These are phyloP conservation scores for Antrozous pallidus DNA, from an alignment of 2,797 vertebrate genomes.

Conservation along the genomic window DNA sequence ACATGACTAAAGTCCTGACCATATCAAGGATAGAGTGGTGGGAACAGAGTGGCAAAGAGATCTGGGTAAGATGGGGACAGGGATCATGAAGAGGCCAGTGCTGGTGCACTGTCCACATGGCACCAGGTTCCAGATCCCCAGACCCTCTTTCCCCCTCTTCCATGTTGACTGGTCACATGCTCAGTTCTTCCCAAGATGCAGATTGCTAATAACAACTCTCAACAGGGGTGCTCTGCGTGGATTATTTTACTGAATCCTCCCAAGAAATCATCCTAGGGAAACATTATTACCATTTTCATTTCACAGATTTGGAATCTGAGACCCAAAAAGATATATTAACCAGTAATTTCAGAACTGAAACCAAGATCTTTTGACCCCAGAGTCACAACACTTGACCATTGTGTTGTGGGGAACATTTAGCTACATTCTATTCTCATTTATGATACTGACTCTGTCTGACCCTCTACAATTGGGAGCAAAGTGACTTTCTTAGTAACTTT, in stretches of 20 bases:
- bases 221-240: not conserved
- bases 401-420: not conserved
- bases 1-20: not conserved
- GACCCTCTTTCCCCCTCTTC: rapidly evolving
- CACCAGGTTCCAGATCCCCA: not conserved
- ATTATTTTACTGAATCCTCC: not conserved
- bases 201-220: not conserved
- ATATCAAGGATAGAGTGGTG: not conserved
- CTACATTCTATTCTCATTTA: not conserved
- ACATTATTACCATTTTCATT: not conserved
- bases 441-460: not conserved
- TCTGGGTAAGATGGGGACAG: not conserved
- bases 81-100: not conserved
- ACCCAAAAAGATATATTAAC: not conserved
- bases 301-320: not conserved
- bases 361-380: not conserved
- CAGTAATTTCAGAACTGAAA: not conserved
- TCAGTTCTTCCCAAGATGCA: not conserved
- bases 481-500: constrained; percentile 4
- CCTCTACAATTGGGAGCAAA: not conserved
- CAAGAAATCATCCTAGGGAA: not conserved
- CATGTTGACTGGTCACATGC: rapidly evolving
- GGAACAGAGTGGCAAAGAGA: not conserved
- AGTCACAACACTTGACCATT: not conserved
- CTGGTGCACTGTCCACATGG: no score